These are phyloP conservation scores for Chiropotes sagulatus DNA, from an alignment of 2,797 vertebrate species.

Conservation along the genomic window DNA sequence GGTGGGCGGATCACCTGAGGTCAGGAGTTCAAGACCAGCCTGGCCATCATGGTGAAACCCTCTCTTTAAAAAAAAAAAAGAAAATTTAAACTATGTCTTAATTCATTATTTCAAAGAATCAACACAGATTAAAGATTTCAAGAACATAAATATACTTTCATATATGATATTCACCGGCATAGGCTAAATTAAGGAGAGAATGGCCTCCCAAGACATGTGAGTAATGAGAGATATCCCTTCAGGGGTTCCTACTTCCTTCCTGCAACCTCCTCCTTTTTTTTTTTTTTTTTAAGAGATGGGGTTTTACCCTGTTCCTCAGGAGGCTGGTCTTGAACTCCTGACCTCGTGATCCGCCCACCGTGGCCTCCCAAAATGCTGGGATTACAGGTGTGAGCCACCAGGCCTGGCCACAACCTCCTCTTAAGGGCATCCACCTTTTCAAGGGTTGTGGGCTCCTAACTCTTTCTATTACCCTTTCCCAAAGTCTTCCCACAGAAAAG, in stretches of 20 bases:
- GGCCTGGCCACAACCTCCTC: background rate
- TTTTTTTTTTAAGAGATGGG: too few relatives aligned
- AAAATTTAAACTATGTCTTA: background rate
- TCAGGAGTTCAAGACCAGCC: too few relatives aligned
- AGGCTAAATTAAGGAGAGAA: background rate
- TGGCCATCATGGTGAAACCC: too few relatives aligned
- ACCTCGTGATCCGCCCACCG: too few relatives aligned
- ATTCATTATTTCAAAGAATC: conserved; percentile 10
- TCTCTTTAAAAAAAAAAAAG: too few relatives aligned
- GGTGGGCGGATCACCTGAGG: too few relatives aligned
- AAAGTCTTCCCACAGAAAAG: background rate
- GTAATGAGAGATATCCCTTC: background rate
- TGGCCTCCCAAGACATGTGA: background rate
- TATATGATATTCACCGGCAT: background rate
- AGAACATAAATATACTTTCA: background rate
- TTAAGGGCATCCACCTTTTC: background rate
- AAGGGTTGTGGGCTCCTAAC: background rate
- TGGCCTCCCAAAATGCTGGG: too few relatives aligned
- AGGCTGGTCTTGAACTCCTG: too few relatives aligned
- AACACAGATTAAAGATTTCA: background rate
- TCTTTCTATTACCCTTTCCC: background rate
- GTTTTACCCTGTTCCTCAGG: too few relatives aligned
- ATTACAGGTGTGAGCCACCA: too few relatives aligned
- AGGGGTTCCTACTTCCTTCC: background rate
- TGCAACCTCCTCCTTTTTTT: background rate